Percentiles rank a stretch among this genome's conserved stretches.
These are phyloP conservation scores for Nesogale talazaci DNA, from an alignment of 2,113 vertebrate genomes.

Conservation along the genomic window DNA sequence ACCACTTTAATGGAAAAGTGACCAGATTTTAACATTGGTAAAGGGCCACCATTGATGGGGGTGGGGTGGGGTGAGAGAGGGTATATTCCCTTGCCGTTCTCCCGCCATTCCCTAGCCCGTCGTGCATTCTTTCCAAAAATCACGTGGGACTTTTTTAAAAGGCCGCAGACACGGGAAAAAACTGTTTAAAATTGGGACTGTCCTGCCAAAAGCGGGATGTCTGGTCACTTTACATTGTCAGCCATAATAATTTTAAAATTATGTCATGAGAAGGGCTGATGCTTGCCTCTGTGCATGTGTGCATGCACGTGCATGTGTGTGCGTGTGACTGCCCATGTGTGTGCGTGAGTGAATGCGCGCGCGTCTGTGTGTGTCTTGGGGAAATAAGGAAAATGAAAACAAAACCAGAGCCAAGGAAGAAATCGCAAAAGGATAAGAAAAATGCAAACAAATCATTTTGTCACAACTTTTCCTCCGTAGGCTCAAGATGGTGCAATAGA, in stretches of 20 bases:
- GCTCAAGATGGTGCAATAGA: neutral
- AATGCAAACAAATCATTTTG: neutral
- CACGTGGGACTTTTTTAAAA: no score
- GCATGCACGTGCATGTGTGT: neutral
- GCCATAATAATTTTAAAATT: neutral
- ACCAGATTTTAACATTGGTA: no score
- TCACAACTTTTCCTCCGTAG: constrained; percentile 28
- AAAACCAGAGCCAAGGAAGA: neutral
- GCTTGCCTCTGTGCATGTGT: neutral
- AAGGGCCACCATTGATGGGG: no score
- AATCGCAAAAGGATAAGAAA: neutral
- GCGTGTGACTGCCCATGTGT: neutral
- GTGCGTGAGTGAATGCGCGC: no score
- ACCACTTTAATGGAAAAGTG: neutral
- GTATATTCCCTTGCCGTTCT: no score
- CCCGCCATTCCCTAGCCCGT: no score
- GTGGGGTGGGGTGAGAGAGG: no score
- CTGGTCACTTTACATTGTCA: no score
- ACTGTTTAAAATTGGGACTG: no score
- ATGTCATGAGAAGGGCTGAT: neutral
- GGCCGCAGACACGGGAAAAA: no score
- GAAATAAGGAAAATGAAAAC: neutral
- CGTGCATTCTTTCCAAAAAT: no score
- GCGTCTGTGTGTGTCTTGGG: neutral
- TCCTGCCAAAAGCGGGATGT: no score